phyloP scores from a whole-genome alignment of 2,888 invertebrate genomes.

The Erebia ligea region DNA sequence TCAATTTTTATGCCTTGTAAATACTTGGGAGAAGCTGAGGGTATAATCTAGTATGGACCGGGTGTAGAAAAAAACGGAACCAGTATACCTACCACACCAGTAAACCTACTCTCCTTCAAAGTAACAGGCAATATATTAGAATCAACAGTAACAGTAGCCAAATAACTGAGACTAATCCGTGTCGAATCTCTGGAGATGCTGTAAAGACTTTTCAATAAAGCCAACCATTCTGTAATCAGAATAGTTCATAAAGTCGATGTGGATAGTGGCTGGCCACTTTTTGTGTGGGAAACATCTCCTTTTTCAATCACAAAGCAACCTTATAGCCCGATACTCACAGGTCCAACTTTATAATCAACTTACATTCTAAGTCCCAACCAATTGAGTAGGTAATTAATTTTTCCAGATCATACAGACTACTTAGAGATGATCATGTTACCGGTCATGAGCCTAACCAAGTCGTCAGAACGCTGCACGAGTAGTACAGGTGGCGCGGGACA shows the following conservation, averaged over 20 bases:
- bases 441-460: too few relatives aligned
- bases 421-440: too few relatives aligned
- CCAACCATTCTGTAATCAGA: slow-evolving; percentile 53
- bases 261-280: slow-evolving; percentile 41
- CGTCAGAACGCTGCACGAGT: too few relatives aligned
- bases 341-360: neutral
- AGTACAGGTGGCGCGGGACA: too few relatives aligned
- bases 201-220: slow-evolving; percentile 70
- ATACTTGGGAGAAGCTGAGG: neutral
- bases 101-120: slow-evolving; percentile 13
- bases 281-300: slow-evolving; percentile 72
- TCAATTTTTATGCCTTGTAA: neutral
- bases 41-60: neutral
- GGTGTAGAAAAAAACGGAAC: too few relatives aligned
- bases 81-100: neutral
- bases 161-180: slow-evolving; percentile 72
- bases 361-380: neutral
- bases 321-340: slow-evolving; percentile 29
- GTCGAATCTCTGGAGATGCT: slow-evolving; percentile 68
- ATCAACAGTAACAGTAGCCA: slow-evolving; percentile 74
- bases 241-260: slow-evolving; percentile 43
- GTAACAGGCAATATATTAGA: slow-evolving; percentile 71
- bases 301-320: slow-evolving; percentile 73
- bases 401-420: too few relatives aligned
- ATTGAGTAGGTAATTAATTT: too few relatives aligned